phyloP scores from a whole-genome alignment of 2,797 vertebrate genomes.

The Selene dorsalis region DNA sequence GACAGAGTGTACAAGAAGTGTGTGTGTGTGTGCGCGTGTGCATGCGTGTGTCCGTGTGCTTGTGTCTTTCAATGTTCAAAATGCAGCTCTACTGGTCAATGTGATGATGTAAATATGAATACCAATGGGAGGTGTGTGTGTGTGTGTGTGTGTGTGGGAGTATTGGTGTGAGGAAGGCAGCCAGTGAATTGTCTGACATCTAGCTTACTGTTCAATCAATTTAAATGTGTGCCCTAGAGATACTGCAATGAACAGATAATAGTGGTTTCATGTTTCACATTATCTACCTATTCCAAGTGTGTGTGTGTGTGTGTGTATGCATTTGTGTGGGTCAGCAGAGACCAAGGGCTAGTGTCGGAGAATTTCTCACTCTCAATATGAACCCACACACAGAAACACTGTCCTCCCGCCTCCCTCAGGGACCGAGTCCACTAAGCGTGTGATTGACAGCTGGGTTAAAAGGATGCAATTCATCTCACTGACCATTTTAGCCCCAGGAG shows the following conservation, averaged over 20 bases:
- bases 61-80: conserved; percentile 29
- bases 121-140: neutral
- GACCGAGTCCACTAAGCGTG: conserved; percentile 40
- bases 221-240: conserved; percentile 26
- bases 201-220: conserved; percentile 12
- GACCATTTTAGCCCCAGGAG: conserved; percentile 42
- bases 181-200: conserved; percentile 27
- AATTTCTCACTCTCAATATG: conserved; percentile 16
- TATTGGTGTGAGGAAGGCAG: conserved; percentile 17
- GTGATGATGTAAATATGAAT: conserved; percentile 43
- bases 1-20: conserved; percentile 28
- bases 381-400: conserved; percentile 28
- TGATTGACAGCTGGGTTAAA: conserved; percentile 71
- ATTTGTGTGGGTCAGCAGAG: conserved; percentile 11
- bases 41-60: conserved; percentile 4
- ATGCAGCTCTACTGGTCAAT: conserved; percentile 18
- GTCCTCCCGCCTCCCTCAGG: neutral
- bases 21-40: conserved; percentile 7
- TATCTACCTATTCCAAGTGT: conserved; percentile 11
- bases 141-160: conserved; percentile 16
- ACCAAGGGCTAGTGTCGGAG: neutral
- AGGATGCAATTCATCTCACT: conserved; percentile 62
- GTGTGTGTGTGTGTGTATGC: neutral
- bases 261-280: conserved; percentile 16
- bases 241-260: conserved; percentile 13